phyloP scores from a whole-genome alignment of 92 coral and sea anemone species.

The Diadumene lineata region DNA sequence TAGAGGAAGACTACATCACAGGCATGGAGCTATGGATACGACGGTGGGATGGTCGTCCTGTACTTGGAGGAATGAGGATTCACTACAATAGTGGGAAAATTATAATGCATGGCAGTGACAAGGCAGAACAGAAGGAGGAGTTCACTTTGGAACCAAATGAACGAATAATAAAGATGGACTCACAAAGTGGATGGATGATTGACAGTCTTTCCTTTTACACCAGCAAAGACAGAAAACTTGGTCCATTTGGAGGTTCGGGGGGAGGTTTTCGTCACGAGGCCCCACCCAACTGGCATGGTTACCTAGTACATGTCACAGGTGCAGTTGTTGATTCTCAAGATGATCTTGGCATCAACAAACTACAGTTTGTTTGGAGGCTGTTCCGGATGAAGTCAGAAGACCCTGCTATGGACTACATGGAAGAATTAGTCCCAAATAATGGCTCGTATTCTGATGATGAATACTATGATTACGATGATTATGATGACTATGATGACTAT shows the following conservation, averaged over 20 bases:
- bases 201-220: constrained; percentile 69
- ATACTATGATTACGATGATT: constrained; percentile 5
- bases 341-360: constrained; percentile 67
- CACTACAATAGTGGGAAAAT: constrained; percentile 59
- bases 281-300: constrained; percentile 58
- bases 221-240: constrained; percentile 53
- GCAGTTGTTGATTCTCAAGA: constrained; percentile 76
- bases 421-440: too few species aligned
- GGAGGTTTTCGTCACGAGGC: constrained; percentile 49
- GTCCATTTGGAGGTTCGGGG: constrained; percentile 82
- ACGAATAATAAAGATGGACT: constrained; percentile 64
- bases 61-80: constrained; percentile 78
- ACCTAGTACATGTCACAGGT: constrained; percentile 58
- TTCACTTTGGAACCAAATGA: constrained; percentile 75
- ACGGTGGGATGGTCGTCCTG: constrained; percentile 81
- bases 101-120: constrained; percentile 63
- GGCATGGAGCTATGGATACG: constrained; percentile 95
- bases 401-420: not conserved
- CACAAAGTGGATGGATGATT: constrained; percentile 80
- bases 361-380: constrained; percentile 75
- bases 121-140: constrained; percentile 50
- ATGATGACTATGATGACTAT: constrained; percentile 17
- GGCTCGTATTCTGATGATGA: too few species aligned
- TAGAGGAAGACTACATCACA: constrained; percentile 36
- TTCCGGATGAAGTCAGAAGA: constrained; percentile 51